Percentiles rank a stretch among this genome's conserved stretches.
Evolutionary conservation across 2,113 vertebrate genomes (phyloP).

Genomic region (Romanogobio albipinnatus): DNA sequence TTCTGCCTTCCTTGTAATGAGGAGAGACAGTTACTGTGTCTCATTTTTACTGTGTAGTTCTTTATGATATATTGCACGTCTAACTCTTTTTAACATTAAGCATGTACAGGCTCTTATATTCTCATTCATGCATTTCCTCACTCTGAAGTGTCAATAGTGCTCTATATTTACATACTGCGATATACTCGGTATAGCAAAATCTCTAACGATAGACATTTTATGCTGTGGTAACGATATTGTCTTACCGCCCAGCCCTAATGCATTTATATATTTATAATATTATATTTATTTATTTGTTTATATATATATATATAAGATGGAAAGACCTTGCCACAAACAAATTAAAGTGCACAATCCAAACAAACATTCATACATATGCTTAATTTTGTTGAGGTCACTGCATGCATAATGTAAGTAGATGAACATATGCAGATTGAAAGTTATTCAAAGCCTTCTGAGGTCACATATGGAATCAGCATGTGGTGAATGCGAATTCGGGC

Average conservation of each 20-base stretch:
- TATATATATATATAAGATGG: not conserved
- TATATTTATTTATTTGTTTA: no score
- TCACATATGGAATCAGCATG: not conserved
- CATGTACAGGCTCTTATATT: no score
- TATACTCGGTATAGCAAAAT: no score
- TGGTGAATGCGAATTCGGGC: not conserved
- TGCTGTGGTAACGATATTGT: no score
- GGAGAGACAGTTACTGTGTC: slow-evolving; percentile 9
- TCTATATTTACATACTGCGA: no score
- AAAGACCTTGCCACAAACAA: not conserved
- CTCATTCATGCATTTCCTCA: no score
- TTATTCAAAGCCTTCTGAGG: not conserved
- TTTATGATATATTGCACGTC: not conserved
- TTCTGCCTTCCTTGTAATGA: slow-evolving; percentile 24
- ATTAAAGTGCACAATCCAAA: not conserved
- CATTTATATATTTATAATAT: not conserved
- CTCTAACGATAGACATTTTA: no score
- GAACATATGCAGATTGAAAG: not conserved
- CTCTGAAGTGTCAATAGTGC: no score
- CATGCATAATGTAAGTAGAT: slow-evolving; percentile 9
- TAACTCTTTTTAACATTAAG: no score
- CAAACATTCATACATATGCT: not conserved
- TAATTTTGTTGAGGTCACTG: slow-evolving; percentile 25
- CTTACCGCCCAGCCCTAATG: no score
- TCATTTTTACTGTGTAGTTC: not conserved